Evolutionary conservation across 1,140 invertebrate species (phyloP).

Genomic region (Mya arenaria): DNA sequence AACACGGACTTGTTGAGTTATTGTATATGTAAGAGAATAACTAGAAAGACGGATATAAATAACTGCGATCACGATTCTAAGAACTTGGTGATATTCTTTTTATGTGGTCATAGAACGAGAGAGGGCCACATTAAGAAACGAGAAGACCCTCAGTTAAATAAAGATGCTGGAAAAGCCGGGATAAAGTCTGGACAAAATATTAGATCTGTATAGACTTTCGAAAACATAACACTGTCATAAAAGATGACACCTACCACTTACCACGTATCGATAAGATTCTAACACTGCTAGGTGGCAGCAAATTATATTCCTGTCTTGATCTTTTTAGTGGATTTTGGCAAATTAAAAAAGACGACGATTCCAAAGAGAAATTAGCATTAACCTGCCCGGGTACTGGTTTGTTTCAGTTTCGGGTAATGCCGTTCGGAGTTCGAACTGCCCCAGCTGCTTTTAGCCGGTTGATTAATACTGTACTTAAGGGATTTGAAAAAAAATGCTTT

Average conservation of each 20-base stretch:
- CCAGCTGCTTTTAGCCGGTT: not conserved
- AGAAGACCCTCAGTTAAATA: too few relatives aligned
- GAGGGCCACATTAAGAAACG: too few relatives aligned
- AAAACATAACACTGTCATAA: not conserved
- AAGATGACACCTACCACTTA: constrained; percentile 60
- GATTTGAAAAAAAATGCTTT: not conserved
- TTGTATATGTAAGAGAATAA: too few relatives aligned
- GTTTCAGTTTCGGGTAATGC: constrained; percentile 58
- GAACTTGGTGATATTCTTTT: too few relatives aligned
- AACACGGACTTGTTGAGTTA: too few relatives aligned
- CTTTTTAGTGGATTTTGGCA: constrained; percentile 41
- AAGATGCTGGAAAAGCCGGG: too few relatives aligned
- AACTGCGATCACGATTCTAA: too few relatives aligned
- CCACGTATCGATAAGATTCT: constrained; percentile 71
- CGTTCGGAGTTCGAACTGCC: constrained; percentile 62
- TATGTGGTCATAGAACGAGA: too few relatives aligned
- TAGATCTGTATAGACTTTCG: constrained; percentile 9
- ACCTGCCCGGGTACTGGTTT: constrained; percentile 21
- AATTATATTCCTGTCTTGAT: constrained; percentile 59
- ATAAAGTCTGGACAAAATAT: not conserved
- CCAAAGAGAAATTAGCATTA: constrained; percentile 52
- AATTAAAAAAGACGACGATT: constrained; percentile 30
- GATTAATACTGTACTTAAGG: constrained; percentile 2
- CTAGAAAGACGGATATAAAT: too few relatives aligned
- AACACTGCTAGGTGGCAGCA: constrained; percentile 40